A percentile compares a stretch with the other conserved stretches of the same genome.
Conservation (phyloP, 2,797 vertebrate genomes). For the Lycodopsis pacificus region DNA sequence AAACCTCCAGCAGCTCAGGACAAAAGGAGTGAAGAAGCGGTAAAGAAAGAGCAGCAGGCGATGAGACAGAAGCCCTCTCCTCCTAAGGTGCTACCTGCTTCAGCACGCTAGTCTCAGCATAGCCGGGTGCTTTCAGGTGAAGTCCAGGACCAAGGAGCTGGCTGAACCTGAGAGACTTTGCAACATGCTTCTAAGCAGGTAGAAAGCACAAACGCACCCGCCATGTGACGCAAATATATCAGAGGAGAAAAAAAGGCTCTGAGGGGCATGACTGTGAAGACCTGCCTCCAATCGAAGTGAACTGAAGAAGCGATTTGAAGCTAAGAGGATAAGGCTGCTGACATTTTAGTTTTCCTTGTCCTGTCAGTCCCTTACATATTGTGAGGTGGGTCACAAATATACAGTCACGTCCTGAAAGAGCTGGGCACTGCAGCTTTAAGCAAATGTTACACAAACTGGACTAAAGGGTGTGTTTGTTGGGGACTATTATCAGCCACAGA, state of each 20-base stretch:
- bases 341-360: not conserved
- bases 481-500: not conserved
- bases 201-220: slow-evolving; percentile 22
- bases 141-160: slow-evolving; percentile 38
- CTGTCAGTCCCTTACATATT: not conserved
- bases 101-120: slow-evolving; percentile 55
- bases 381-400: not conserved
- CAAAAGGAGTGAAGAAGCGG: slow-evolving; percentile 12
- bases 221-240: slow-evolving; percentile 26
- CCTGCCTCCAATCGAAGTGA: slow-evolving; percentile 82
- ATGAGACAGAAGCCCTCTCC: not conserved
- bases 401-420: not conserved
- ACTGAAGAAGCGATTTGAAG: slow-evolving; percentile 91
- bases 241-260: slow-evolving; percentile 27
- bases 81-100: slow-evolving; percentile 64
- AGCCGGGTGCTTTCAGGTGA: slow-evolving; percentile 44
- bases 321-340: slow-evolving; percentile 45
- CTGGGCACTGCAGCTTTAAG: not conserved
- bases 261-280: slow-evolving; percentile 51
- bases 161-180: slow-evolving; percentile 32
- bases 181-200: slow-evolving; percentile 21
- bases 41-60: slow-evolving; percentile 20
- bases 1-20: slow-evolving; percentile 21
- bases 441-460: not conserved
- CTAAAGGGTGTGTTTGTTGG: not conserved